Evolutionary conservation across 1,140 invertebrate species (phyloP).

Genomic region (Riptortus pedestris): DNA sequence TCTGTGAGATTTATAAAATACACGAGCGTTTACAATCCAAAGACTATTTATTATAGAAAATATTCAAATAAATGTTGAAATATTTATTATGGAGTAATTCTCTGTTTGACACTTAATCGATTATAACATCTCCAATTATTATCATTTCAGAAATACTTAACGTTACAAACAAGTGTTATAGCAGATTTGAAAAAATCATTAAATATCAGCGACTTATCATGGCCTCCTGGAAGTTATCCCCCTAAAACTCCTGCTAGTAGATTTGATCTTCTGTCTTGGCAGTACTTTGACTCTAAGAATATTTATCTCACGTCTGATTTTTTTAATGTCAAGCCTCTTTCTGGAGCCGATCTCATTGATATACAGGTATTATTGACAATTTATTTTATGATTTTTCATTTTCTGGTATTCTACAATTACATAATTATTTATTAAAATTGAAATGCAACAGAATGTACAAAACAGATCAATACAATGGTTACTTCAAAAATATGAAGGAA

Average conservation of each 20-base stretch:
- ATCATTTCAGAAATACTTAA: slow-evolving; percentile 33
- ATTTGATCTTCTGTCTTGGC: slow-evolving; percentile 78
- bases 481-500: slow-evolving; percentile 43
- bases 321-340: slow-evolving; percentile 45
- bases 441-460: slow-evolving; percentile 50
- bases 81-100: no score
- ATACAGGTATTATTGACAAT: slow-evolving; percentile 41
- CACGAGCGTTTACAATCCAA: no score
- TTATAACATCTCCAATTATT: no score
- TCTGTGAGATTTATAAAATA: no score
- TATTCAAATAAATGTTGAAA: no score
- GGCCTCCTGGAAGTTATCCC: slow-evolving; percentile 70
- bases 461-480: slow-evolving; percentile 47
- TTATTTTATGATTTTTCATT: slow-evolving; percentile 8
- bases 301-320: slow-evolving; percentile 63
- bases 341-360: slow-evolving; percentile 52
- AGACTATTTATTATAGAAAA: no score
- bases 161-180: slow-evolving; percentile 42
- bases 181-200: slow-evolving; percentile 38
- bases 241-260: slow-evolving; percentile 56
- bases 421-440: no score
- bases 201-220: slow-evolving; percentile 38
- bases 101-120: no score
- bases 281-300: slow-evolving; percentile 73
- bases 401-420: no score